Evolutionary conservation across 2,113 vertebrate genomes (phyloP).

Genomic region (Tachysurus fulvidraco): DNA sequence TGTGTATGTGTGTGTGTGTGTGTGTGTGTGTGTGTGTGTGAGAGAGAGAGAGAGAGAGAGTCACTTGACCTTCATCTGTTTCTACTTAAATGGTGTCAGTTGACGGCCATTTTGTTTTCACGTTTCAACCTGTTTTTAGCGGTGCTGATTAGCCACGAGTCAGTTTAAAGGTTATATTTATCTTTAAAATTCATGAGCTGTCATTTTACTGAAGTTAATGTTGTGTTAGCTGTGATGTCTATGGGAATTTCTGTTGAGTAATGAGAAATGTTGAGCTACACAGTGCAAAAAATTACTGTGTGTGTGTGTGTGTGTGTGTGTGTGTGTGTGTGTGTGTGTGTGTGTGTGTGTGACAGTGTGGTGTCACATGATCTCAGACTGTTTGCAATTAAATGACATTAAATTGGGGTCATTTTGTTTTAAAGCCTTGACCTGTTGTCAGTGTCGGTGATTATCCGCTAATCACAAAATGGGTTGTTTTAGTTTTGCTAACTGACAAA

Average conservation of each 20-base stretch:
- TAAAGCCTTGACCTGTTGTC: background rate
- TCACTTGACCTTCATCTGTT: conserved; percentile 45
- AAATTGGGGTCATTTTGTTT: background rate
- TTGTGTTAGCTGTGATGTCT: background rate
- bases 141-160: conserved; percentile 48
- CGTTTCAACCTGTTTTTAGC: conserved; percentile 43
- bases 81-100: conserved; percentile 60
- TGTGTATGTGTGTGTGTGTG: conserved; percentile 45
- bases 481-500: background rate
- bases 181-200: background rate
- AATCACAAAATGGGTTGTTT: background rate
- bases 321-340: background rate
- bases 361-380: background rate
- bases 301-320: background rate
- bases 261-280: background rate
- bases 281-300: background rate
- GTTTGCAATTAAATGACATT: background rate
- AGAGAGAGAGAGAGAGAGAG: background rate
- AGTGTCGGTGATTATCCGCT: background rate
- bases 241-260: background rate
- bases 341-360: background rate
- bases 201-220: background rate
- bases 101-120: conserved; percentile 14
- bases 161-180: background rate
- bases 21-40: conserved; percentile 43